Conservation (phyloP, 2,797 vertebrate species). For the Platyrinchus mystaceus region DNA sequence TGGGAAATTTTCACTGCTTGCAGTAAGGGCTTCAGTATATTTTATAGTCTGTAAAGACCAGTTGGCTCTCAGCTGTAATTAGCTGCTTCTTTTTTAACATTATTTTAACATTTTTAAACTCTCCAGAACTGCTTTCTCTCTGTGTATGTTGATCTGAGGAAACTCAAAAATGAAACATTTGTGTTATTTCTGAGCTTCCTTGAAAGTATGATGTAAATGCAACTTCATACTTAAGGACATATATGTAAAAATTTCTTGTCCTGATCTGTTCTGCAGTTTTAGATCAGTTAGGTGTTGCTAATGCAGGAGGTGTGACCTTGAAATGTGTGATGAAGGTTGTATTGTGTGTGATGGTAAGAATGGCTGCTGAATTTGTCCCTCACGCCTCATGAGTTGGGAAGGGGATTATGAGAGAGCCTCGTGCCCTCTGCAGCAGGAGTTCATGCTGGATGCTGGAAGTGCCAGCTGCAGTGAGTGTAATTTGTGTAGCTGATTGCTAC, state of each 20-base stretch:
- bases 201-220: not conserved
- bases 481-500: not conserved
- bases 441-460: fast-evolving
- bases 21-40: not conserved
- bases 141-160: not conserved
- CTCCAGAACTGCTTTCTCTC: not conserved
- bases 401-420: fast-evolving
- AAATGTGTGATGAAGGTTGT: not conserved
- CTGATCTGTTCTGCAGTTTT: not conserved
- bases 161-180: not conserved
- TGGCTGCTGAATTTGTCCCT: not conserved
- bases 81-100: not conserved
- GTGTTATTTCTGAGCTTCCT: not conserved
- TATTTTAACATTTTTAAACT: not conserved
- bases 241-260: fast-evolving
- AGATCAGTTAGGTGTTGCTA: not conserved
- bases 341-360: not conserved
- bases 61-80: not conserved
- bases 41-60: not conserved
- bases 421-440: not conserved
- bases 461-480: not conserved
- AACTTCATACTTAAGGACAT: fast-evolving
- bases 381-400: fast-evolving
- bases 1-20: not conserved
- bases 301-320: not conserved